Evolutionary conservation across 2,888 invertebrate genomes (phyloP).

Genomic region (Taenaris catops): DNA sequence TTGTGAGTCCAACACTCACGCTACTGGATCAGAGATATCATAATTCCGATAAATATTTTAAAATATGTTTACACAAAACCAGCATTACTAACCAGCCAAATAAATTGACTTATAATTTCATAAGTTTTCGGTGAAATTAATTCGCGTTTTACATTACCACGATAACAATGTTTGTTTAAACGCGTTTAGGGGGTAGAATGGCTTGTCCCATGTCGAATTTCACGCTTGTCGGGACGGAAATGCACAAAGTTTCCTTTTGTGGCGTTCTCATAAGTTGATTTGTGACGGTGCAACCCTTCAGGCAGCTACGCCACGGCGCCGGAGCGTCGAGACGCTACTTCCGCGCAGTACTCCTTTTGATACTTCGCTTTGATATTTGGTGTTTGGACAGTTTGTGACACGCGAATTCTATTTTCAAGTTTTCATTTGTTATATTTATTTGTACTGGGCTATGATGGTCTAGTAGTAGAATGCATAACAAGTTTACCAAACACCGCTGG

Average conservation of each 20-base stretch:
- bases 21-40: too few species aligned
- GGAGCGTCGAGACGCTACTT: conserved; percentile 69
- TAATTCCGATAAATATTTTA: too few species aligned
- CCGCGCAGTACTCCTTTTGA: conserved; percentile 29
- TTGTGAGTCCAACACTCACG: too few species aligned
- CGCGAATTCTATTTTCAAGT: conserved; percentile 3
- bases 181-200: conserved; percentile 36
- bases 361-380: conserved; percentile 13
- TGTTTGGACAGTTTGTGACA: conserved; percentile 18
- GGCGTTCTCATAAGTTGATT: conserved; percentile 76
- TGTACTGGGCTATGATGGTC: too few species aligned
- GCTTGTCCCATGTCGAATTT: conserved; percentile 52
- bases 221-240: conserved; percentile 72
- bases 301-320: conserved; percentile 69
- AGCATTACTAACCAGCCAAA: too few species aligned
- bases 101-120: conserved; percentile 1
- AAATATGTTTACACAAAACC: too few species aligned
- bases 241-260: conserved; percentile 79
- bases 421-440: conserved; percentile 1
- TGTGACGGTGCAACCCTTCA: conserved; percentile 77
- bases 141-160: conserved; percentile 11
- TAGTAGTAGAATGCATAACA: too few species aligned
- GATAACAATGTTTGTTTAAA: conserved; percentile 31
- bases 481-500: too few species aligned
- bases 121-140: conserved; percentile 7